phyloP scores from a whole-genome alignment of 2,113 vertebrate genomes.

The Poeciliopsis turrubarensis region DNA sequence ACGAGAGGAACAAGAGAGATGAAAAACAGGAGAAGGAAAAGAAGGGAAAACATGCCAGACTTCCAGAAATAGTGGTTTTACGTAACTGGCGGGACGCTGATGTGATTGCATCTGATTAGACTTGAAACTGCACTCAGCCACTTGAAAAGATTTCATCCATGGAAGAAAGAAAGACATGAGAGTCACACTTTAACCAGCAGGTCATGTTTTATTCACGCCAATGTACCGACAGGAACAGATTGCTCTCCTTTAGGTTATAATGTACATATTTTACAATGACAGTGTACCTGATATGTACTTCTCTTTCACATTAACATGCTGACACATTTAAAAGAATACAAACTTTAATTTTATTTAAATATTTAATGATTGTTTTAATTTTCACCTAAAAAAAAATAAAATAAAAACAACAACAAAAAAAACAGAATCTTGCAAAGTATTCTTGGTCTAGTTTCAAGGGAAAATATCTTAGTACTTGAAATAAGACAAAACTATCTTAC shows the following conservation, averaged over 20 bases:
- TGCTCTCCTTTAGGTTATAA: too few relatives aligned
- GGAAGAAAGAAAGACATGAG: neutral
- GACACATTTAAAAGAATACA: too few relatives aligned
- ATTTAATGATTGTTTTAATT: neutral
- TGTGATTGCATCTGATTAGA: constrained; percentile 69
- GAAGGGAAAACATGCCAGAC: constrained; percentile 13
- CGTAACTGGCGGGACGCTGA: constrained; percentile 62
- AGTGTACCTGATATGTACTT: too few relatives aligned
- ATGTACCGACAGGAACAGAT: neutral
- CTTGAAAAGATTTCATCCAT: constrained; percentile 24
- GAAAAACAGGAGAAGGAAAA: neutral
- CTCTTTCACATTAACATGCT: too few relatives aligned
- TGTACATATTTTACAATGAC: too few relatives aligned
- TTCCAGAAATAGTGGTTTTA: constrained; percentile 63
- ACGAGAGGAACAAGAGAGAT: neutral
- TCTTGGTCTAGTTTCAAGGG: too few relatives aligned
- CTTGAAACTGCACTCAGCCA: constrained; percentile 48
- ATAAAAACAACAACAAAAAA: too few relatives aligned
- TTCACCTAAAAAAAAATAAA: neutral
- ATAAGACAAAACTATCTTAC: too few relatives aligned
- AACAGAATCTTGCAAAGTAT: too few relatives aligned
- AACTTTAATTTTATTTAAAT: too few relatives aligned
- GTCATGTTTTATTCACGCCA: neutral
- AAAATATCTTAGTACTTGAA: too few relatives aligned
- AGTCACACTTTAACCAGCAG: neutral